Conservation (phyloP, 2,113 vertebrate genomes). For the Athene noctua region DNA sequence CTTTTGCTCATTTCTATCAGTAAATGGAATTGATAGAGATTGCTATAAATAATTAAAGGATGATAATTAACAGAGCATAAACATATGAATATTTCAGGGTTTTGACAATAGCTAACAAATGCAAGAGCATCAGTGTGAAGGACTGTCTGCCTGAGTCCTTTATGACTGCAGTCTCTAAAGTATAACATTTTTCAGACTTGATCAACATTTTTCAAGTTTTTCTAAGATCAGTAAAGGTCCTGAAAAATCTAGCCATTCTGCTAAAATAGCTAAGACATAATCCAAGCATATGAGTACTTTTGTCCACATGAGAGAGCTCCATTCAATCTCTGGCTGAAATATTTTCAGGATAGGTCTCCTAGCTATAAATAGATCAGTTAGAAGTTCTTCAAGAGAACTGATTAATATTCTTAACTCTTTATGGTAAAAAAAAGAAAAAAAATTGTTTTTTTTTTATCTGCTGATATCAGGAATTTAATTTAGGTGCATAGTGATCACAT, state of each 20-base stretch:
- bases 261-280: neutral
- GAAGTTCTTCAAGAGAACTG: neutral
- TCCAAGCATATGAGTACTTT: neutral
- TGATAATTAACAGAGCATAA: conserved; percentile 7
- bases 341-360: neutral
- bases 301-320: neutral
- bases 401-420: neutral
- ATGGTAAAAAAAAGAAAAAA: neutral
- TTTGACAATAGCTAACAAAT: neutral
- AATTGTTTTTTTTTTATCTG: neutral
- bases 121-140: neutral
- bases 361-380: neutral
- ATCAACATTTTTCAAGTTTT: neutral
- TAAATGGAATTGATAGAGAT: neutral
- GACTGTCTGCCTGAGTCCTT: neutral
- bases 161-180: neutral
- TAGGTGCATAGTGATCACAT: neutral
- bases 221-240: neutral
- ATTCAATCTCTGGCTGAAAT: neutral
- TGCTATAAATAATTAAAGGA: neutral
- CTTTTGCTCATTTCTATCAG: neutral
- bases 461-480: neutral
- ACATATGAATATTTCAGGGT: conserved; percentile 13
- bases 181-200: neutral
- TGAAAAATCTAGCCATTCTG: neutral